These are phyloP conservation scores for Ryuthela nishihirai DNA, from an alignment of 2,888 invertebrate genomes.

Conservation along the genomic window DNA sequence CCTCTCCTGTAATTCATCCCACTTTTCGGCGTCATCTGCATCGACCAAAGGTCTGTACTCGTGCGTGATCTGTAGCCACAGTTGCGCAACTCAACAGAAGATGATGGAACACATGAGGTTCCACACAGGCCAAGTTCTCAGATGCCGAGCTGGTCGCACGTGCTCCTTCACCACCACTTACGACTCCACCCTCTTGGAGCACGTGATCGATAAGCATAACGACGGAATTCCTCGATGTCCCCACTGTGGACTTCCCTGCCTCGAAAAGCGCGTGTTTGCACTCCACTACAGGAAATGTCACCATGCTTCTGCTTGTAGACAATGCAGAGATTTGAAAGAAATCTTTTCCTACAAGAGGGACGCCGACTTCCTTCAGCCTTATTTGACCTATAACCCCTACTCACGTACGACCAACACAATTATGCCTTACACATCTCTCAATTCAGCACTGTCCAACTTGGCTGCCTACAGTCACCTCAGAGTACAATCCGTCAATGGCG, in stretches of 20 bases:
- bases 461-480: too few species aligned
- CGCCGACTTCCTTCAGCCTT: too few species aligned
- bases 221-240: slow-evolving; percentile 25
- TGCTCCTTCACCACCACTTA: slow-evolving; percentile 25
- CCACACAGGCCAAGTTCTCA: slow-evolving; percentile 47
- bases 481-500: too few species aligned
- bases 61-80: slow-evolving; percentile 35
- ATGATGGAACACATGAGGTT: slow-evolving; percentile 56
- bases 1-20: too few species aligned
- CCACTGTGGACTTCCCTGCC: slow-evolving; percentile 21
- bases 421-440: slow-evolving; percentile 14
- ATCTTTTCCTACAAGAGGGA: slow-evolving; percentile 16
- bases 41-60: slow-evolving; percentile 17
- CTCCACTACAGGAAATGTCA: slow-evolving; percentile 29
- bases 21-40: too few species aligned
- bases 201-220: slow-evolving; percentile 10
- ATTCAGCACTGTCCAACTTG: slow-evolving; percentile 22
- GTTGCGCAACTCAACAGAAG: slow-evolving; percentile 51
- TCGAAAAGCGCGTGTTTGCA: slow-evolving; percentile 18
- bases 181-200: slow-evolving; percentile 23
- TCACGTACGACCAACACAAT: slow-evolving; percentile 16
- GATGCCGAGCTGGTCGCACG: slow-evolving; percentile 17
- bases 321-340: slow-evolving; percentile 15
- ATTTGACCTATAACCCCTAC: slow-evolving; percentile 28
- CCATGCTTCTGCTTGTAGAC: slow-evolving; percentile 26